A percentile compares a stretch with the other conserved stretches of the same genome.
phyloP scores from a whole-genome alignment of 2,797 vertebrate species.

The Carapus acus region DNA sequence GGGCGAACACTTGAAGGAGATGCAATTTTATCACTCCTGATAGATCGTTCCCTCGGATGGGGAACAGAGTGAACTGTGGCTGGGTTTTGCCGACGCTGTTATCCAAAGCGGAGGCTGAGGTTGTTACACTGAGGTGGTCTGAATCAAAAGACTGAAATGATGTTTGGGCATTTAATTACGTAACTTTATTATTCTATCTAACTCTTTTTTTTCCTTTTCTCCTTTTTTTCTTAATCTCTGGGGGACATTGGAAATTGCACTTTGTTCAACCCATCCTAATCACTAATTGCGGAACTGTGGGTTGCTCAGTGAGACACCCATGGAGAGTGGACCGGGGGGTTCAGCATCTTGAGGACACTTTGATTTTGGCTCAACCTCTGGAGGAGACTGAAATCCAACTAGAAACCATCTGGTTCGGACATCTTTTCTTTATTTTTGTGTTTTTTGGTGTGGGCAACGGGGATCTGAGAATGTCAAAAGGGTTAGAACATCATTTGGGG shows the following conservation, averaged over 20 bases:
- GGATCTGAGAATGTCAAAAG: constrained; percentile 42
- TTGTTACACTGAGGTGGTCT: constrained; percentile 21
- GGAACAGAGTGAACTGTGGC: constrained; percentile 52
- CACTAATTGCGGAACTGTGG: no score
- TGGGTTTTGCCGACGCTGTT: constrained; percentile 13
- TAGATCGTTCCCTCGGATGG: constrained; percentile 59
- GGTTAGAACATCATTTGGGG: constrained; percentile 41
- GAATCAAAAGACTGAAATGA: constrained; percentile 13
- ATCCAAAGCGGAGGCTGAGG: not conserved
- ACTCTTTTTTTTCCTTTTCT: constrained; percentile 15
- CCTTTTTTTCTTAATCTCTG: no score
- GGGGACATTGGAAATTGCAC: no score
- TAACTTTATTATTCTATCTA: constrained; percentile 12
- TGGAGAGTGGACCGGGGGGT: no score
- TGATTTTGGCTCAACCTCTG: no score
- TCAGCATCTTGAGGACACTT: no score
- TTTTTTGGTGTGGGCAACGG: no score
- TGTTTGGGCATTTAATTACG: not conserved
- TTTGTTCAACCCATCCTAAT: no score
- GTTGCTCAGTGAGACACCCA: no score
- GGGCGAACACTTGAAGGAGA: constrained; percentile 60
- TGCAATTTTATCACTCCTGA: constrained; percentile 60
- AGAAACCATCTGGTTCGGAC: no score
- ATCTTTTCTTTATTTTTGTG: no score
- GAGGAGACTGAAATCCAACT: no score